Evolutionary conservation across 2,113 vertebrate genomes (phyloP).

Genomic region (Zosterops hypoxanthus): DNA sequence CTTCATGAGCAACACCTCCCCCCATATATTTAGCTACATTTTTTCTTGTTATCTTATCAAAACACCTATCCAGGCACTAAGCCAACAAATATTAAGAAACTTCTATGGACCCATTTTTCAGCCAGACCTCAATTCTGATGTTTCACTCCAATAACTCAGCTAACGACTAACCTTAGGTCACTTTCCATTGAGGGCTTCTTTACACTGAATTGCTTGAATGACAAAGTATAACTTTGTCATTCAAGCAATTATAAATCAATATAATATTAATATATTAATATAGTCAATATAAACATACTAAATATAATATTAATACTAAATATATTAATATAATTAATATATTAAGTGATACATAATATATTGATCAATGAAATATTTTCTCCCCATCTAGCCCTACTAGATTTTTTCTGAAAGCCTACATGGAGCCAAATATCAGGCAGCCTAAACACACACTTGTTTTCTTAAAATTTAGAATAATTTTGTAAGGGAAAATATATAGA

Average conservation of each 20-base stretch:
- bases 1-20: not conserved
- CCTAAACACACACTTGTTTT: not conserved
- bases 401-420: not conserved
- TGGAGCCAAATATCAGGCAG: not conserved
- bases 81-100: not conserved
- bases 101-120: not conserved
- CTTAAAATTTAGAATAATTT: not conserved
- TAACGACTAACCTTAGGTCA: not conserved
- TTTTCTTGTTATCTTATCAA: not conserved
- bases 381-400: not conserved
- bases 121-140: not conserved
- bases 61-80: not conserved
- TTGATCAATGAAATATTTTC: not conserved
- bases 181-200: not conserved
- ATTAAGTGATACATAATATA: no score
- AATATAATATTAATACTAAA: no score
- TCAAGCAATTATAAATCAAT: no score
- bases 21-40: fast-evolving
- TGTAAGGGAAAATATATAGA: not conserved
- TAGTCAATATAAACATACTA: no score
- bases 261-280: no score
- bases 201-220: not conserved
- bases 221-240: not conserved
- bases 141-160: not conserved
- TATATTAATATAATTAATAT: no score